phyloP scores from a whole-genome alignment of 2,797 vertebrate species.

The Perodicticus potto region DNA sequence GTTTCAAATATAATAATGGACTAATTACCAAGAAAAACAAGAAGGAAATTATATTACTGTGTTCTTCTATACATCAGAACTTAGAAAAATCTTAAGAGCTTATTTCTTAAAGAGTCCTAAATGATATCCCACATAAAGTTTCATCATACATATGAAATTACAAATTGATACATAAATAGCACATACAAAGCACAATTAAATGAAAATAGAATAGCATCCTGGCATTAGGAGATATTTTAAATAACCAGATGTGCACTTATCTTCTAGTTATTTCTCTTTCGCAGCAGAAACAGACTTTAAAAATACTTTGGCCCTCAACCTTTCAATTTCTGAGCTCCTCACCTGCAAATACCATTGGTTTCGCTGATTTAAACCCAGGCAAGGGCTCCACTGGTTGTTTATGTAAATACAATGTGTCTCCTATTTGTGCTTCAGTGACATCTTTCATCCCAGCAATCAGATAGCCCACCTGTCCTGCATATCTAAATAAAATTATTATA shows the following conservation, averaged over 20 bases:
- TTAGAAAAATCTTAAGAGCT: not conserved
- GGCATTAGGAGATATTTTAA: slow-evolving; percentile 39
- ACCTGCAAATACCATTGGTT: slow-evolving; percentile 99
- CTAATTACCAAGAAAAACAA: slow-evolving; percentile 15
- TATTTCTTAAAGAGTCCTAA: slow-evolving; percentile 21
- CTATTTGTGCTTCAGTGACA: slow-evolving; percentile 98
- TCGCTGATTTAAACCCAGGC: slow-evolving; percentile 96
- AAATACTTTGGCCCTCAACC: slow-evolving; percentile 53
- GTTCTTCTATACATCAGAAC: not conserved
- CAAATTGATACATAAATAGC: slow-evolving; percentile 25
- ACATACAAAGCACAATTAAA: not conserved
- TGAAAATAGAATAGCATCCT: not conserved
- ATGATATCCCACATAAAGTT: slow-evolving; percentile 20
- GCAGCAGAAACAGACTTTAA: slow-evolving; percentile 35
- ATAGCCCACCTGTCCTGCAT: slow-evolving; percentile 98
- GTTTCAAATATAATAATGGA: slow-evolving; percentile 34
- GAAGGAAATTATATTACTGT: slow-evolving; percentile 15
- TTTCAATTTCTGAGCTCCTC: slow-evolving; percentile 80
- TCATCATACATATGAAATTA: not conserved
- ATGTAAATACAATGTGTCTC: slow-evolving; percentile 95
- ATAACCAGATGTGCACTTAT: slow-evolving; percentile 27
- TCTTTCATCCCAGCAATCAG: slow-evolving; percentile 97
- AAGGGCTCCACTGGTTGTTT: slow-evolving; percentile 95
- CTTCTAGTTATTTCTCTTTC: slow-evolving; percentile 10
- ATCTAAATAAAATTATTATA: slow-evolving; percentile 90